Evolutionary conservation across 2,888 invertebrate species (phyloP).

Genomic region (Nomada goodeniana): DNA sequence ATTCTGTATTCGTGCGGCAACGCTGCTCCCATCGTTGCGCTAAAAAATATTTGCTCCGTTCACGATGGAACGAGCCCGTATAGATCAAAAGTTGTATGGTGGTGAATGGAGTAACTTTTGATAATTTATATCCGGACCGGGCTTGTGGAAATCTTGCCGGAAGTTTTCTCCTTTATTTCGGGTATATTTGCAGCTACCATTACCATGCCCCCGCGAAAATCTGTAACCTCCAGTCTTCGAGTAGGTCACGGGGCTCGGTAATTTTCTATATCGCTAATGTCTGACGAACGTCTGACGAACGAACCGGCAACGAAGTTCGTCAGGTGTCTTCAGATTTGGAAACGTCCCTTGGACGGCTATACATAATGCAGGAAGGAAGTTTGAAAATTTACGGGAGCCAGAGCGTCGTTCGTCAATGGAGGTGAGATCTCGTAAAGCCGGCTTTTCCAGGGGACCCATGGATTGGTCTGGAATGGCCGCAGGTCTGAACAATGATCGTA

Average conservation of each 20-base stretch:
- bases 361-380: slow-evolving; percentile 41
- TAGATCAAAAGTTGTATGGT: slow-evolving; percentile 26
- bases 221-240: not conserved
- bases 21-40: not conserved
- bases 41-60: not conserved
- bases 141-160: slow-evolving; percentile 8
- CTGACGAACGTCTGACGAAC: not conserved
- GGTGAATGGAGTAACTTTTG: slow-evolving; percentile 42
- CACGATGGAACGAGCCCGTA: slow-evolving; percentile 1
- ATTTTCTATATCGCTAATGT: not conserved
- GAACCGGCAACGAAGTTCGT: not conserved
- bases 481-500: slow-evolving; percentile 43
- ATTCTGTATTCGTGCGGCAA: not conserved
- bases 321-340: not conserved
- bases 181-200: slow-evolving; percentile 38
- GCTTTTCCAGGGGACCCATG: slow-evolving; percentile 27
- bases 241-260: not conserved
- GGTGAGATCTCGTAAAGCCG: slow-evolving; percentile 25
- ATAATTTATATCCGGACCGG: slow-evolving; percentile 43
- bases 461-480: slow-evolving; percentile 27
- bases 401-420: slow-evolving; percentile 16
- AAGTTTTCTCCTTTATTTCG: slow-evolving; percentile 50
- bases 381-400: slow-evolving; percentile 36
- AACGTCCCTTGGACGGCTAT: slow-evolving; percentile 3
- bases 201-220: not conserved